These are phyloP conservation scores for Phoxinus phoxinus DNA, from an alignment of 2,113 vertebrate genomes.

Conservation along the genomic window DNA sequence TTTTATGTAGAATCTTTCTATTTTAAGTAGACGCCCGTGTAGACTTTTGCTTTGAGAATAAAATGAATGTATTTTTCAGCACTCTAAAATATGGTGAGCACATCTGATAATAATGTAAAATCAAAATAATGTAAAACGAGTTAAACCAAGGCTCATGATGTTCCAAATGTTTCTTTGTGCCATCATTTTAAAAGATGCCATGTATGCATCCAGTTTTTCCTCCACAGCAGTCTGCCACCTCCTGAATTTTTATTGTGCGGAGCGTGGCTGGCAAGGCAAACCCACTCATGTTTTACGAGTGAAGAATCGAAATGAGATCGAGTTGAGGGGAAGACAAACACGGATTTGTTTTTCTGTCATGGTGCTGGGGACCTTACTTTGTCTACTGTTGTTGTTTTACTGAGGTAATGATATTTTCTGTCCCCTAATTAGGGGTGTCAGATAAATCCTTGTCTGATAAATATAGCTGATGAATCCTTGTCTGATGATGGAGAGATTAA, in stretches of 20 bases:
- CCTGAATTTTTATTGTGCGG: background rate
- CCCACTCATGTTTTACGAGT: background rate
- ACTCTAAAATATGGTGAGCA: background rate
- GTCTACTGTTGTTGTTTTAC: background rate
- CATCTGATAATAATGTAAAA: background rate
- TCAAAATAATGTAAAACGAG: background rate
- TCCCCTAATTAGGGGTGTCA: background rate
- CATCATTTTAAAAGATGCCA: constrained; percentile 4
- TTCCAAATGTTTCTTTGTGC: background rate
- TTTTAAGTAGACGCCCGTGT: background rate
- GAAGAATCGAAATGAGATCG: background rate
- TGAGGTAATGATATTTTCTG: background rate
- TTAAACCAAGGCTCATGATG: background rate
- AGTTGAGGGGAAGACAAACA: background rate
- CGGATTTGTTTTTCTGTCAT: background rate
- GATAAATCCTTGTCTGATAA: too few relatives aligned
- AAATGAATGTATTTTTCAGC: background rate
- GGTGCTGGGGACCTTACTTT: background rate
- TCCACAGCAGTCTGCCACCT: constrained; percentile 11
- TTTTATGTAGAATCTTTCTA: background rate
- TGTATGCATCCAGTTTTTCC: background rate
- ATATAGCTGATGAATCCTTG: too few relatives aligned
- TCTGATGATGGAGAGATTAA: too few relatives aligned
- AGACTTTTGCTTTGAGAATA: background rate
- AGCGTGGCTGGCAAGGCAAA: background rate